Evolutionary conservation across 2,113 vertebrate species (phyloP).

Genomic region (Bungarus multicinctus): DNA sequence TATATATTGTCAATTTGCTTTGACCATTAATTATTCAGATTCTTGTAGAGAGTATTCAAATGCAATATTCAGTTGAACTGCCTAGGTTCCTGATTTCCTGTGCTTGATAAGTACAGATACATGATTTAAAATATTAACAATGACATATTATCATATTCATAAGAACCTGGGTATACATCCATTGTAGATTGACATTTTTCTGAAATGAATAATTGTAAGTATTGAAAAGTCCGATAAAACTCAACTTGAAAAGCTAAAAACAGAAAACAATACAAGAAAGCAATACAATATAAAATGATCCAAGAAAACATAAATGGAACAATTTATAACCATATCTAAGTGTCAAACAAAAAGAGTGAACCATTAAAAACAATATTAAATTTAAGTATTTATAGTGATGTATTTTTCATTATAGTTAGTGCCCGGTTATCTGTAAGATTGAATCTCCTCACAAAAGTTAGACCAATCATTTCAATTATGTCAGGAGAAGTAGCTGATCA

Average conservation of each 20-base stretch:
- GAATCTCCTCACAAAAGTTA: background rate
- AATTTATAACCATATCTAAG: slow-evolving; percentile 45
- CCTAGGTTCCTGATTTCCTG: background rate
- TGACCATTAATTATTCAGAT: too few relatives aligned
- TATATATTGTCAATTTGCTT: too few relatives aligned
- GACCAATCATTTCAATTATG: background rate
- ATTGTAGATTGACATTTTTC: background rate
- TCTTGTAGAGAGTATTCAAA: too few relatives aligned
- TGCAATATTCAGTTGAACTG: background rate
- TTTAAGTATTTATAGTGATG: slow-evolving; percentile 65
- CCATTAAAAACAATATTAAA: slow-evolving; percentile 28
- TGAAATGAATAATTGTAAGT: slow-evolving; percentile 26
- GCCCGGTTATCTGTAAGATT: background rate
- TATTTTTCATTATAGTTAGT: slow-evolving; percentile 34
- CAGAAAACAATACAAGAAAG: slow-evolving; percentile 14
- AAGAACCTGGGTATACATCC: slow-evolving; percentile 3
- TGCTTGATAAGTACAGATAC: background rate
- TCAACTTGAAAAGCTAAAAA: slow-evolving; percentile 49
- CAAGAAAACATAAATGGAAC: slow-evolving; percentile 24
- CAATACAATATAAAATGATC: slow-evolving; percentile 18
- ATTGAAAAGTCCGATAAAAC: slow-evolving; percentile 25
- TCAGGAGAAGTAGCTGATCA: background rate
- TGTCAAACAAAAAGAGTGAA: slow-evolving; percentile 54
- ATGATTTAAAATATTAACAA: background rate
- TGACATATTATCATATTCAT: background rate